Evolutionary conservation across 1,140 invertebrate genomes (phyloP), one percentile per base, ranked within the genome.

Genomic region (Drosophila baimaii): DNA sequence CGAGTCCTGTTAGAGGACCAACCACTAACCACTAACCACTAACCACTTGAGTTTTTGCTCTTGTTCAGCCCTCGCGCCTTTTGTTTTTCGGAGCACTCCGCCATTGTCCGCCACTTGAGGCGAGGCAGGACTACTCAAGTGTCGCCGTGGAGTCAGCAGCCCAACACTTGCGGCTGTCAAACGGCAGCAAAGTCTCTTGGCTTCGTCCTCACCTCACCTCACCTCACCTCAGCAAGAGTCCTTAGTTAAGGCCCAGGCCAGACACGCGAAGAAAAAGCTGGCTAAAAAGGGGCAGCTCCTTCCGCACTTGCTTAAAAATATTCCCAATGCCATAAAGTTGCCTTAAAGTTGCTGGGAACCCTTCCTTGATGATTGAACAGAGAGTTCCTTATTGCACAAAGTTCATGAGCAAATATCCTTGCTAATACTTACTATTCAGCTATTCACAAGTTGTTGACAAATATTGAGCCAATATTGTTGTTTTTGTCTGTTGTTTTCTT

Each of bases 151-250:
- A 75, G 72, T 75, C 72, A 75, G 71, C 72, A 75, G 71, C 15
- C 58, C 52, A 75, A 75, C 72, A 75, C 72, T 75, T 75, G 44
- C 49, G 71, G 72, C 49, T 74, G 71, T 72, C 69, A 74, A 74
- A 73, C 69, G 70, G 70, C 68, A 73, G 35, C 29, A 49, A 75
- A 75, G 72, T 75, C 59, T 52, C 29, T 35, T 55, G 65, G 65
- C 65, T 74, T 64, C 52, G 23, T 52, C 31, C 23, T 49, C 65
- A 65, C 65, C 61, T 69, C 65, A 19, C 10, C 5, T n/a, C n/a
- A n/a, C n/a, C n/a, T n/a, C n/a, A n/a, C n/a, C n/a, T n/a, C n/a
- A n/a, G n/a, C n/a, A n/a, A 6, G 5, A n/a, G 54, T 29, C 15
- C 19, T 31, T 7, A 6, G 33, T 52, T 35, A 10, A 33, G 9